phyloP scores from a whole-genome alignment of 2,113 vertebrate genomes.

The Cryptomyrus ogoouensis region DNA sequence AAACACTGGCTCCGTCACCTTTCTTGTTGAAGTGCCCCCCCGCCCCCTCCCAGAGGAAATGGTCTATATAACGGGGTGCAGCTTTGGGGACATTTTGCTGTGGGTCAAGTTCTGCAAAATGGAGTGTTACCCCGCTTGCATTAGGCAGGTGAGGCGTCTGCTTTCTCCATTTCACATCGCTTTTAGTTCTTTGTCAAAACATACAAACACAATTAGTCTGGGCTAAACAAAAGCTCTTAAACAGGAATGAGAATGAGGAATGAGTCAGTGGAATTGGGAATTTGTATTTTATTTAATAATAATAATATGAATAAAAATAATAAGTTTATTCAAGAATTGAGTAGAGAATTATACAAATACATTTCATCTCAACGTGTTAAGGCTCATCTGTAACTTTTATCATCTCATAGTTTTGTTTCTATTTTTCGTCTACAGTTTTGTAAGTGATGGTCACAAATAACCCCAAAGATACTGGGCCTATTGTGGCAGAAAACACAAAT shows the following conservation, averaged over 20 bases:
- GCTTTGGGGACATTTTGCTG: constrained; percentile 21
- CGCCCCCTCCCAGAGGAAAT: background rate
- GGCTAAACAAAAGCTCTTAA: background rate
- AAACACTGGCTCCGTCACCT: background rate
- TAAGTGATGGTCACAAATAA: background rate
- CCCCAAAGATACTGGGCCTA: background rate
- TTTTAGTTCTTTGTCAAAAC: background rate
- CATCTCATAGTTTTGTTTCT: background rate
- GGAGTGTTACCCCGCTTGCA: background rate
- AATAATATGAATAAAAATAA: background rate
- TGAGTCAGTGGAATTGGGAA: background rate
- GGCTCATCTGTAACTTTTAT: background rate
- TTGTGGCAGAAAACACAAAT: background rate
- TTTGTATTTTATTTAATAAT: background rate
- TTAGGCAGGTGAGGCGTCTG: background rate
- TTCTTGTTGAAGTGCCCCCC: background rate
- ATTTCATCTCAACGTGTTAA: background rate
- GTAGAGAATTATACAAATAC: background rate
- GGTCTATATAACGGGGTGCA: constrained; percentile 33
- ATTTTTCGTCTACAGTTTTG: background rate
- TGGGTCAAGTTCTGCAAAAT: constrained; percentile 16
- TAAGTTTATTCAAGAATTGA: background rate
- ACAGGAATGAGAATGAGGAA: background rate
- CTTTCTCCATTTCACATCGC: background rate
- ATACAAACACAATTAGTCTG: background rate